A percentile compares a stretch with the other conserved stretches of the same genome.
phyloP scores from a whole-genome alignment of 2,888 invertebrate species.

The Bellardia pandia region DNA sequence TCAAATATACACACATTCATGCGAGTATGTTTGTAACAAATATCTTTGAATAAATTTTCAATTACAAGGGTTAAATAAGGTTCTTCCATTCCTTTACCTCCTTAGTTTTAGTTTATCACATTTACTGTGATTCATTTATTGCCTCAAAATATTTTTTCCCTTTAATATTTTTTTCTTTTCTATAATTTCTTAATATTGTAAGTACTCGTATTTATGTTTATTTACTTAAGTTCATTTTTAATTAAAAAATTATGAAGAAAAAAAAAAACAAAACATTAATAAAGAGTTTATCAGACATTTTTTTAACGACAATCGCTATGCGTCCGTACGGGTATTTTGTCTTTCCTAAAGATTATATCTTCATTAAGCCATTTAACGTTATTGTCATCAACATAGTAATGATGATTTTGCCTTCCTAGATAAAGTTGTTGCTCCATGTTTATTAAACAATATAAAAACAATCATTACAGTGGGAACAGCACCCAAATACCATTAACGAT shows the following conservation, averaged over 20 bases:
- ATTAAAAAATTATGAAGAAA: slow-evolving; percentile 25
- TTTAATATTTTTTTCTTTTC: not conserved
- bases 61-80: not conserved
- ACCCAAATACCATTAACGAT: slow-evolving; percentile 18
- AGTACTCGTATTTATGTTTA: not conserved
- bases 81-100: not conserved
- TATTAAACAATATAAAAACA: not conserved
- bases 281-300: slow-evolving; percentile 20
- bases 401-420: slow-evolving; percentile 10
- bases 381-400: slow-evolving; percentile 9
- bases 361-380: slow-evolving; percentile 39
- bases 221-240: slow-evolving; percentile 17
- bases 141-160: not conserved
- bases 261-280: not conserved
- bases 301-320: slow-evolving; percentile 25
- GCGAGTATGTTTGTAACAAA: too few relatives aligned
- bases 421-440: not conserved
- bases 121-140: not conserved
- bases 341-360: slow-evolving; percentile 31
- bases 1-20: too few relatives aligned
- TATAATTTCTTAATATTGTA: not conserved
- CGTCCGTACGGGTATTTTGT: not conserved
- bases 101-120: too few relatives aligned
- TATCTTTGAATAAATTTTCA: not conserved
- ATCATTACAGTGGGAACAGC: not conserved